A percentile compares a stretch with the other conserved stretches of the same genome.
Conservation (phyloP, 2,888 invertebrate species). For the Eupithecia inturbata region DNA sequence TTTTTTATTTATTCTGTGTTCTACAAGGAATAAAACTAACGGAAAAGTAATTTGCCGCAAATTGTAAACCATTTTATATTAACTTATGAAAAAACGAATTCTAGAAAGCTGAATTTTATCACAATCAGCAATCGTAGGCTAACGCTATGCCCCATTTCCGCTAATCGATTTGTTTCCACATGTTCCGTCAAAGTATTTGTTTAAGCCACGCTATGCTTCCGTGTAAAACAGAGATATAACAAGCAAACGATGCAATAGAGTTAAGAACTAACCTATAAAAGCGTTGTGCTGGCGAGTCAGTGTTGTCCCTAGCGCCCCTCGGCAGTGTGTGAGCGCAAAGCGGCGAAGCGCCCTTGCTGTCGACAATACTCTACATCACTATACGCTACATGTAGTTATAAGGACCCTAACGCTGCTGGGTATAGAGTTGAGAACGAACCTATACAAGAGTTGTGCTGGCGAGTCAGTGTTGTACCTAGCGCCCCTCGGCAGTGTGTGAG, state of each 20-base stretch:
- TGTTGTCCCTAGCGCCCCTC: slow-evolving; percentile 55
- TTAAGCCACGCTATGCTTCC: not conserved
- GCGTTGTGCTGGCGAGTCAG: slow-evolving; percentile 63
- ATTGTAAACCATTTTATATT: no score
- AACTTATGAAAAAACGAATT: no score
- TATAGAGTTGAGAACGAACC: slow-evolving; percentile 70
- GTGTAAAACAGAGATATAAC: not conserved
- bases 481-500: slow-evolving; percentile 66
- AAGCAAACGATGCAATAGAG: slow-evolving; percentile 44
- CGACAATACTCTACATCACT: slow-evolving; percentile 59
- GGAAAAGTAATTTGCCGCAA: no score
- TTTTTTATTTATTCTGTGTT: no score
- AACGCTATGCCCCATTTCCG: not conserved
- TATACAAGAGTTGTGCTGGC: slow-evolving; percentile 68
- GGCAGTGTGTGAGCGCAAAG: slow-evolving; percentile 71
- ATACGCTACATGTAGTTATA: slow-evolving; percentile 43
- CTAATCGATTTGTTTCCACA: not conserved
- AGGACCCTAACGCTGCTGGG: slow-evolving; percentile 42
- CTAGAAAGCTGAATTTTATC: not conserved
- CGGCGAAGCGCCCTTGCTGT: slow-evolving; percentile 76
- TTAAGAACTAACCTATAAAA: slow-evolving; percentile 76
- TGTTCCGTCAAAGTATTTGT: not conserved
- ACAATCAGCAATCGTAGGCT: not conserved
- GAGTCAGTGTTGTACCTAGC: slow-evolving; percentile 59
- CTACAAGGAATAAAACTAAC: no score